Evolutionary conservation across 2,113 vertebrate species (phyloP).

Genomic region (Emydocephalus ijimae): DNA sequence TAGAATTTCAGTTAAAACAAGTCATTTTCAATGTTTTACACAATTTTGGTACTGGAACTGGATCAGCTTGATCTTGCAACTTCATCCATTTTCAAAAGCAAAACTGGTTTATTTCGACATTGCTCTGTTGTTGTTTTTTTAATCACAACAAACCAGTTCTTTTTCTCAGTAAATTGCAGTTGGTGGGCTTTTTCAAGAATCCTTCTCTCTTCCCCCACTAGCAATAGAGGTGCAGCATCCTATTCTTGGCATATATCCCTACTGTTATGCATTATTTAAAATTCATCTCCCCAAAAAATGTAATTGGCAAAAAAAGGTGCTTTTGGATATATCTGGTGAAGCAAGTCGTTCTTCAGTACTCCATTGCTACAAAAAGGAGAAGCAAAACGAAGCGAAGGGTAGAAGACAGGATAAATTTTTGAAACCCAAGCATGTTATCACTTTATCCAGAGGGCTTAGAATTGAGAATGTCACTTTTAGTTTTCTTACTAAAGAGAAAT

Average conservation of each 20-base stretch:
- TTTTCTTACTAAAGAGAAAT: not conserved
- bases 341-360: not conserved
- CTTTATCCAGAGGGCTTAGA: not conserved
- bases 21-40: not conserved
- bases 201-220: not conserved
- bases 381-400: not conserved
- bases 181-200: not conserved
- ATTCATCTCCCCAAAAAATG: not conserved
- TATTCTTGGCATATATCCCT: not conserved
- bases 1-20: not conserved
- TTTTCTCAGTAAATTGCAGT: not conserved
- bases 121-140: not conserved
- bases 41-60: not conserved
- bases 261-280: not conserved
- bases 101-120: not conserved
- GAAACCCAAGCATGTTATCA: not conserved
- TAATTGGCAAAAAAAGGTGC: not conserved
- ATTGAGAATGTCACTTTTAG: not conserved
- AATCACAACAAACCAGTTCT: not conserved
- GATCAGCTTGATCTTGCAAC: not conserved
- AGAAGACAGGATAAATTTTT: not conserved
- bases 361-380: not conserved
- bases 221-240: not conserved
- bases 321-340: not conserved
- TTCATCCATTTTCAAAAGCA: not conserved